These are phyloP conservation scores for Odocoileus virginianus DNA, from an alignment of 2,113 vertebrate genomes.

Conservation along the genomic window DNA sequence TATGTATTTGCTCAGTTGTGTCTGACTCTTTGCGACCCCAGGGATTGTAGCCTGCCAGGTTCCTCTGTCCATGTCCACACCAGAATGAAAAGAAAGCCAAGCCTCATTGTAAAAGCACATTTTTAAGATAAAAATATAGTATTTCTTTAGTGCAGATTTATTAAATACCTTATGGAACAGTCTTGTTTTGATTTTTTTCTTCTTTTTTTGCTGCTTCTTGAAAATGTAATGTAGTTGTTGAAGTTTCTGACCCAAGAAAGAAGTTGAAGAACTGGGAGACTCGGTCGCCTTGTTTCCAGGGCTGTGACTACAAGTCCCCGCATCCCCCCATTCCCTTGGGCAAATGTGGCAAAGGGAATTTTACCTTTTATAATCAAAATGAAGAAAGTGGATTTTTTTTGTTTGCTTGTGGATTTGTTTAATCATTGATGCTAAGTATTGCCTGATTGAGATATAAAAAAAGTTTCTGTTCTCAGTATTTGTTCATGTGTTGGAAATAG, in stretches of 20 bases:
- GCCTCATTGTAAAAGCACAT: not conserved
- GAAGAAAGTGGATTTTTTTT: not conserved
- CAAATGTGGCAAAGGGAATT: constrained; percentile 13
- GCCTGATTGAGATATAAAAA: not conserved
- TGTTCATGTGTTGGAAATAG: constrained; percentile 41
- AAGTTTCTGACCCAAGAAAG: not conserved
- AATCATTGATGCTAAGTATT: constrained; percentile 9
- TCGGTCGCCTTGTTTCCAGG: not conserved
- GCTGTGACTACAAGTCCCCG: not conserved
- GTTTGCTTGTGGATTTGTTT: constrained; percentile 2
- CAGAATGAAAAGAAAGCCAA: not conserved
- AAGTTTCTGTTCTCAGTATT: constrained; percentile 30
- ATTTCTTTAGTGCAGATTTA: not conserved
- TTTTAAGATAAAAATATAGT: not conserved
- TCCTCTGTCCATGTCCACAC: not conserved
- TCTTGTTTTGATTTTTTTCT: not conserved
- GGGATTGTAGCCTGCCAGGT: not conserved
- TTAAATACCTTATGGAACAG: constrained; percentile 4
- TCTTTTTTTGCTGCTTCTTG: not conserved
- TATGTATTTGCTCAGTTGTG: not conserved
- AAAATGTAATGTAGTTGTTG: not conserved
- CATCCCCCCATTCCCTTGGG: not conserved
- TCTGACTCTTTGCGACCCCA: not conserved
- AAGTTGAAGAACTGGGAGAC: not conserved
- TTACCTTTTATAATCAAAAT: constrained; percentile 34